These are phyloP conservation scores for Hyposoter didymator DNA, from an alignment of 2,888 invertebrate genomes.

Conservation along the genomic window DNA sequence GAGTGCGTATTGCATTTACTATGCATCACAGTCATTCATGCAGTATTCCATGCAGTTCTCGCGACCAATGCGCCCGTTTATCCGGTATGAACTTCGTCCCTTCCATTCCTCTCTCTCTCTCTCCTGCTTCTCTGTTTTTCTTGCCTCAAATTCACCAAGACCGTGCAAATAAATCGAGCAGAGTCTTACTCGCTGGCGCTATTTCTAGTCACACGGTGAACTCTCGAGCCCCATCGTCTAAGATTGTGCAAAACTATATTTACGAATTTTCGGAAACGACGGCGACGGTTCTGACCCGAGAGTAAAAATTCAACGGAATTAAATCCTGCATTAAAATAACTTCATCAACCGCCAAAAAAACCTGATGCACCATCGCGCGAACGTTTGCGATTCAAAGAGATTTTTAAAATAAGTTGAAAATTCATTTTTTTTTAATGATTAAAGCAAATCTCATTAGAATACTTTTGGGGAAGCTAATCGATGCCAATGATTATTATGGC, in stretches of 20 bases:
- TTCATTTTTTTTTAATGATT: neutral
- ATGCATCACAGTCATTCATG: slow-evolving; percentile 51
- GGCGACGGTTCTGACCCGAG: slow-evolving; percentile 32
- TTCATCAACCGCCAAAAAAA: neutral
- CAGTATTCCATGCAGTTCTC: slow-evolving; percentile 33
- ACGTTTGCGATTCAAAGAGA: neutral
- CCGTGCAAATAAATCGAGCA: slow-evolving; percentile 46
- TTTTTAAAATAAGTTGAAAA: neutral
- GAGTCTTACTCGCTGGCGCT: slow-evolving; percentile 33
- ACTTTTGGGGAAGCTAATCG: neutral
- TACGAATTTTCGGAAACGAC: slow-evolving; percentile 42
- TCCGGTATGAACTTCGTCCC: slow-evolving; percentile 20
- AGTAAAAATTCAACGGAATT: slow-evolving; percentile 10
- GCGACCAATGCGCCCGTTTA: slow-evolving; percentile 29
- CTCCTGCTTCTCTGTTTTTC: neutral
- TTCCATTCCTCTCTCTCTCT: neutral
- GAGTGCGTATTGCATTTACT: slow-evolving; percentile 28
- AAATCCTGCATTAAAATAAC: neutral
- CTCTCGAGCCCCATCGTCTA: slow-evolving; percentile 19
- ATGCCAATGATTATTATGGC: neutral
- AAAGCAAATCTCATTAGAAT: neutral
- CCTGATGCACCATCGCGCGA: neutral
- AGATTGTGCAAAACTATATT: slow-evolving; percentile 34
- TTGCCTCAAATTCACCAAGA: slow-evolving; percentile 11
- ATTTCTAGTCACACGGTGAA: slow-evolving; percentile 54